These are phyloP conservation scores for Agrilus planipennis DNA, from an alignment of 1,140 invertebrate species.

Conservation along the genomic window DNA sequence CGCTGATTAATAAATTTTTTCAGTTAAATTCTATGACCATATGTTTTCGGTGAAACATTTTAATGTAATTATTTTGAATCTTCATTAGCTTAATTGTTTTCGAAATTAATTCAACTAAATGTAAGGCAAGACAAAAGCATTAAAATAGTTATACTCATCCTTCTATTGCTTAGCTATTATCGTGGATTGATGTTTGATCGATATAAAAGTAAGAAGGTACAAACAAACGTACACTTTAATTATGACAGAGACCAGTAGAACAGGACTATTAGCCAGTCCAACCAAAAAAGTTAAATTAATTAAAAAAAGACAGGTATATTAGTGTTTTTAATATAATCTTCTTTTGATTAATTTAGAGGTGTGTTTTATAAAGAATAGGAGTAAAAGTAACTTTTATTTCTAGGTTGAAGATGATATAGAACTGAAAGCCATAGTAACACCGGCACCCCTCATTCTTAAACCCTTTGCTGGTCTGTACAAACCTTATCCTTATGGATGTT, in stretches of 20 bases:
- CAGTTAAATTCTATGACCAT: no score
- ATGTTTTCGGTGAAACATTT: no score
- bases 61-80: no score
- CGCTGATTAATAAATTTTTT: no score
- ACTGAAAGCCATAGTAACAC: constrained; percentile 25
- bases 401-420: constrained; percentile 11
- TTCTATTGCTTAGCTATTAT: no score
- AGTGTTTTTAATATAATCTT: constrained; percentile 7
- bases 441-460: constrained; percentile 54
- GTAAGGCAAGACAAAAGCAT: no score
- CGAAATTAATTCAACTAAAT: no score
- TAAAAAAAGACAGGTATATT: constrained; percentile 11
- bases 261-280: constrained; percentile 24
- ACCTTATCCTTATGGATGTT: constrained; percentile 64
- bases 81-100: no score
- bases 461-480: constrained; percentile 69
- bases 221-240: no score
- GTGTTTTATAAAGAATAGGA: constrained; percentile 1
- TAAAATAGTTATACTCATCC: no score
- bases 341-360: background rate
- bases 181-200: no score
- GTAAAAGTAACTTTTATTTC: constrained; percentile 1
- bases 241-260: constrained; percentile 27
- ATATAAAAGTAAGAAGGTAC: no score
- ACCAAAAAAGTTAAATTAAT: constrained; percentile 20